These are phyloP conservation scores for Prolemur simus DNA, from an alignment of 2,113 vertebrate genomes.

Conservation along the genomic window DNA sequence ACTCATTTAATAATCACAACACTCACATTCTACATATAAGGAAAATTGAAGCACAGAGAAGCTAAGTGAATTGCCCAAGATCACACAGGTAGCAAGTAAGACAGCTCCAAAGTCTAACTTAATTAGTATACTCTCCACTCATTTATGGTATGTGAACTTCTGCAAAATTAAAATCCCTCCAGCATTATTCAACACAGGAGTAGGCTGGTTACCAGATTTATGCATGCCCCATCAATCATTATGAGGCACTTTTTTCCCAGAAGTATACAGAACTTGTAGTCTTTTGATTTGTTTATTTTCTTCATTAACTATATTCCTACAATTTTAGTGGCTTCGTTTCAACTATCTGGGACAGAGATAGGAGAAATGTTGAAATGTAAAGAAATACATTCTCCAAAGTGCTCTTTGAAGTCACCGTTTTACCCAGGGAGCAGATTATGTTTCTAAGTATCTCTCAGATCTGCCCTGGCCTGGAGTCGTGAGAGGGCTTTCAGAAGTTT, in stretches of 20 bases:
- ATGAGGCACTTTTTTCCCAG: background rate
- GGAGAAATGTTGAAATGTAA: background rate
- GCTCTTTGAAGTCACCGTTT: background rate
- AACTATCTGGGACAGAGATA: background rate
- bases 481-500: background rate
- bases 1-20: background rate
- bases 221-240: background rate
- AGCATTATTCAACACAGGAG: background rate
- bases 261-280: background rate
- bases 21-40: background rate
- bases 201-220: background rate
- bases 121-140: background rate
- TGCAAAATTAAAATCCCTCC: background rate
- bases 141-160: background rate
- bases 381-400: background rate
- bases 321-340: background rate
- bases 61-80: background rate
- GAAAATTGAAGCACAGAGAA: background rate
- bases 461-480: background rate
- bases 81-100: background rate
- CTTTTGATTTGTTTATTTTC: background rate
- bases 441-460: background rate
- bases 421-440: background rate
- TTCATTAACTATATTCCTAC: constrained; percentile 3
- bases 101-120: background rate